These are phyloP conservation scores for Coryphaenoides rupestris DNA, from an alignment of 2,113 vertebrate species.

Conservation along the genomic window DNA sequence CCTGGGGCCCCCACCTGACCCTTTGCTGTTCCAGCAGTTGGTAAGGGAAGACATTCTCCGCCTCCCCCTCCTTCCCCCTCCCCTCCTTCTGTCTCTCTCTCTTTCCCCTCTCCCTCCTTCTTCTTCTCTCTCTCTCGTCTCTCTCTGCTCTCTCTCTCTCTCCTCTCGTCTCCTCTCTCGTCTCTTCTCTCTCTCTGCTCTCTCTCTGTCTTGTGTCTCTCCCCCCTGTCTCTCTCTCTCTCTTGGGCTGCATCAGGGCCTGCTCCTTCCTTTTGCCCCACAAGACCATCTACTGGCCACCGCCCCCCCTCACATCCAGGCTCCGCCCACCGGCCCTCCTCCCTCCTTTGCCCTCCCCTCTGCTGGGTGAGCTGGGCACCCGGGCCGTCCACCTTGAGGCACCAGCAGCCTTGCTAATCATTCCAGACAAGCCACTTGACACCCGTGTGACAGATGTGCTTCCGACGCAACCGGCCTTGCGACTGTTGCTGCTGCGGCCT, in stretches of 20 bases:
- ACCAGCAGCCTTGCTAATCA: conserved; percentile 71
- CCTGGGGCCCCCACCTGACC: too few species aligned
- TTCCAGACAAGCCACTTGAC: conserved; percentile 76
- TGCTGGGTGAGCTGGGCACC: conserved; percentile 53
- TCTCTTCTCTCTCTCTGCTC: neutral
- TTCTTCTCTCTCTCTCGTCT: neutral
- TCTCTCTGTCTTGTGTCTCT: neutral
- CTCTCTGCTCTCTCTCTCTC: neutral
- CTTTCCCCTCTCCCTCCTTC: too few species aligned
- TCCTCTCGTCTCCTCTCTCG: too few species aligned
- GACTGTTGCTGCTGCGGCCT: conserved; percentile 38
- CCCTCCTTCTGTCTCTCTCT: too few species aligned
- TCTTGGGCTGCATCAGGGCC: conserved; percentile 53
- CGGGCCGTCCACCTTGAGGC: conserved; percentile 68
- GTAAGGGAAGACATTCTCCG: too few species aligned
- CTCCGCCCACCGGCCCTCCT: conserved; percentile 21
- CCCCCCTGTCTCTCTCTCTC: conserved; percentile 37
- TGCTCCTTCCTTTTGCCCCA: conserved; percentile 43
- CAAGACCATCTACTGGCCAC: conserved; percentile 74
- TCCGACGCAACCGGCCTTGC: conserved; percentile 50
- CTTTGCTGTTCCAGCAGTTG: too few species aligned
- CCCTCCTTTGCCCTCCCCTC: conserved; percentile 30
- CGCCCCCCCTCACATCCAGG: conserved; percentile 5
- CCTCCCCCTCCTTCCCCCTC: neutral
- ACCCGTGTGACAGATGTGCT: conserved; percentile 77